Evolutionary conservation across 2,797 vertebrate genomes (phyloP), one percentile per base, ranked within the genome.

Genomic region (Phalanger gymnotis): DNA sequence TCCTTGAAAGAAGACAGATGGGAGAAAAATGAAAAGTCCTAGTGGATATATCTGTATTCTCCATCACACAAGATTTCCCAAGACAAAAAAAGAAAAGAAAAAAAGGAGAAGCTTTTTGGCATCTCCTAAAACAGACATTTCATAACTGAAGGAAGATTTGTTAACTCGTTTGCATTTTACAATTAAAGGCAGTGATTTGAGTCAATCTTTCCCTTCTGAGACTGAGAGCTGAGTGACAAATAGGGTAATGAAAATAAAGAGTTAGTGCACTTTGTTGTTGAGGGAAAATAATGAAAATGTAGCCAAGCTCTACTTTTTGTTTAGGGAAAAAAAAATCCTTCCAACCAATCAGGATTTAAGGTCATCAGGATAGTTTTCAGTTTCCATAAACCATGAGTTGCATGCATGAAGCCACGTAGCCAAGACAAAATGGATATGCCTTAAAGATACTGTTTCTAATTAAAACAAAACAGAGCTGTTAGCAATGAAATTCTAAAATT

Each of bases 401-500:
- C 0, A 0, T 97, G 94, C 91, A 5, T 25, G 81, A 54, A 93
- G 31, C 52, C 61, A 34, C 40, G 31, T 92, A 92, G 92, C 58
- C 96, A 52, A 73, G 13, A 53, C 22, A 87, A 95, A 95, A 92
- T 93, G 93, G 93, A 95, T 34, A 90, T 87, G 89, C 53, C 54
- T 89, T 94, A 40, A 95, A 92, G 95, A 93, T 53, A 47, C 40
- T 95, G 90, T n/a, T 91, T 58, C 93, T 95, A 66, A 91, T 96
- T 92, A 93, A 97, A 91, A 27, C 40, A 93, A 96, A 97, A 97
- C 95, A 96, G 95, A 30, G 12, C 54, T 96, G 89, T 28, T 12
- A 92, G 30, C 90, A 56, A 30, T 34, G 52, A 91, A 22, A 95
- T 93, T 96, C 94, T 87, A 96, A 87, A 94, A n/a, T 92, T 93